Conservation (phyloP, 2,113 vertebrate genomes). For the Ptilonorhynchus violaceus region DNA sequence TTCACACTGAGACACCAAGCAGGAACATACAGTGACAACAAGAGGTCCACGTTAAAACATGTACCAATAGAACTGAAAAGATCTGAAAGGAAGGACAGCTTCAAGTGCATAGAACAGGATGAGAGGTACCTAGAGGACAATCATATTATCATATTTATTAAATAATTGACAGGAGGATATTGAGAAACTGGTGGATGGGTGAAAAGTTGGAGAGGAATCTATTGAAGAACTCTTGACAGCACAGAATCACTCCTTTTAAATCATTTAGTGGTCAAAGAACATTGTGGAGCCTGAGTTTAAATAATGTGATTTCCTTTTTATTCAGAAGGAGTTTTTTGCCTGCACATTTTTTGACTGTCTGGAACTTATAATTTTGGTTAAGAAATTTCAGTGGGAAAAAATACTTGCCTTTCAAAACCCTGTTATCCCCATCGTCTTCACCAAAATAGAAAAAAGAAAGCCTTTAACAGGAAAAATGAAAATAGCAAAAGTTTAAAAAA, state of each 20-base stretch:
- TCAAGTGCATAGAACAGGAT: not conserved
- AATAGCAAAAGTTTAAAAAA: not conserved
- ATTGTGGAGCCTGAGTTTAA: not conserved
- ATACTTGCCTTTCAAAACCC: not conserved
- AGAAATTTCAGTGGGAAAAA: not conserved
- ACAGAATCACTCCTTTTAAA: not conserved
- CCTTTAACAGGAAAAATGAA: not conserved
- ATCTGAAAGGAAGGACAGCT: not conserved
- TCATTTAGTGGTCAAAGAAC: not conserved
- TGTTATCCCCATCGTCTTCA: rapidly evolving
- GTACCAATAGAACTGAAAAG: not conserved
- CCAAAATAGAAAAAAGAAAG: not conserved
- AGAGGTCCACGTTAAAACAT: not conserved
- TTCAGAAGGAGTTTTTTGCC: not conserved
- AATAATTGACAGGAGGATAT: not conserved
- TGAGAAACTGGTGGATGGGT: not conserved
- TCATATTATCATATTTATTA: not conserved
- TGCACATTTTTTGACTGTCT: not conserved
- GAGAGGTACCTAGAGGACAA: not conserved
- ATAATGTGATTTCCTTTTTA: not conserved
- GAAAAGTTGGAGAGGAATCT: not conserved
- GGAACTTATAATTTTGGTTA: not conserved
- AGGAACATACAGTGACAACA: not conserved
- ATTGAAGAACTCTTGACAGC: not conserved
- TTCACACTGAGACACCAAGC: not conserved